A percentile compares a stretch with the other conserved stretches of the same genome.
Evolutionary conservation across 2,113 vertebrate species (phyloP).

Genomic region (Brachyistius frenatus): DNA sequence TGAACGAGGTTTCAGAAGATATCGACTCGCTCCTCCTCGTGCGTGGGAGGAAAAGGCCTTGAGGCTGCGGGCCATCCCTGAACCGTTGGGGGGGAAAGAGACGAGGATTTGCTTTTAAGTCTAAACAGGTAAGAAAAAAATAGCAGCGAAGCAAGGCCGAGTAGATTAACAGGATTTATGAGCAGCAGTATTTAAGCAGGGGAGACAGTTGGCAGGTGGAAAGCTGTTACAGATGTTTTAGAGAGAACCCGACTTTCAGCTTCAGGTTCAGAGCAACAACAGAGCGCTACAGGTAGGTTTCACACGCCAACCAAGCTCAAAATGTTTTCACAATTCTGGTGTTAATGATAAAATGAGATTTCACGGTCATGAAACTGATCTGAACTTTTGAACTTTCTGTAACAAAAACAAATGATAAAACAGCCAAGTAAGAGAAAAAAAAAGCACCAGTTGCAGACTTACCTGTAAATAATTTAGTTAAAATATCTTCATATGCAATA

Average conservation of each 20-base stretch:
- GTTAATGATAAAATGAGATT: too few relatives aligned
- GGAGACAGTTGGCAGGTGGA: neutral
- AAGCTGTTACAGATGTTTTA: conserved; percentile 41
- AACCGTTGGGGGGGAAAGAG: conserved; percentile 39
- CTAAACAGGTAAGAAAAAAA: conserved; percentile 50
- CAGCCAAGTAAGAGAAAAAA: too few relatives aligned
- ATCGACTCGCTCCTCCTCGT: conserved; percentile 10
- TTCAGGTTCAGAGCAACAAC: conserved; percentile 11
- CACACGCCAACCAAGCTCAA: too few relatives aligned
- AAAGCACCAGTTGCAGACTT: too few relatives aligned
- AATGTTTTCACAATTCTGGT: too few relatives aligned
- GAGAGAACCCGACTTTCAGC: conserved; percentile 21
- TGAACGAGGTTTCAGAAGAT: conserved; percentile 47
- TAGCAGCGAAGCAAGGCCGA: conserved; percentile 54
- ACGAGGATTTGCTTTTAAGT: conserved; percentile 18
- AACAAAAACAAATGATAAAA: too few relatives aligned
- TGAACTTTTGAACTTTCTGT: too few relatives aligned
- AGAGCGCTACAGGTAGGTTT: conserved; percentile 59
- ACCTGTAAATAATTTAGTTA: too few relatives aligned
- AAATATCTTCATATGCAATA: too few relatives aligned
- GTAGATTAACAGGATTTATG: conserved; percentile 76
- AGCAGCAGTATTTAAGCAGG: conserved; percentile 67
- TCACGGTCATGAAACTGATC: too few relatives aligned
- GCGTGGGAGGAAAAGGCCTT: conserved; percentile 72
- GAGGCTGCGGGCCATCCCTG: conserved; percentile 15